phyloP scores from a whole-genome alignment of 2,113 vertebrate species.

The Phyllopteryx taeniolatus region DNA sequence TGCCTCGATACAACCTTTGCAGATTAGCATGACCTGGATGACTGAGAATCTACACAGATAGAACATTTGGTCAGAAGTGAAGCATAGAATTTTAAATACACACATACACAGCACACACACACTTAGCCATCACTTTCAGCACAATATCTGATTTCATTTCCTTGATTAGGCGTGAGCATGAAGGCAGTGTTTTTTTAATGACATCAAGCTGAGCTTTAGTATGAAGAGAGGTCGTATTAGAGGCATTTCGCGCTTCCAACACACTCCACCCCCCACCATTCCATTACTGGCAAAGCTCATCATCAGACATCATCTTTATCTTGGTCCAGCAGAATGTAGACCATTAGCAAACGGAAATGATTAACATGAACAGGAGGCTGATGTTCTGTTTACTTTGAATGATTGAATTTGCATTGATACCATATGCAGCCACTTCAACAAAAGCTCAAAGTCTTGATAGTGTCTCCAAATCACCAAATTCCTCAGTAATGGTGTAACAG shows the following conservation, averaged over 20 bases:
- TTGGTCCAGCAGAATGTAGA: conserved; percentile 41
- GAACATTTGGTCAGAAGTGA: conserved; percentile 2
- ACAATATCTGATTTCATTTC: conserved; percentile 47
- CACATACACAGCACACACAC: conserved; percentile 5
- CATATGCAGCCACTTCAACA: conserved; percentile 16
- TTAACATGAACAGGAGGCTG: conserved; percentile 38
- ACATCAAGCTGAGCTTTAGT: conserved; percentile 46
- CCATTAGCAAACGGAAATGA: conserved; percentile 63
- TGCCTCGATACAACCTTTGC: background rate
- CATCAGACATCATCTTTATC: conserved; percentile 42
- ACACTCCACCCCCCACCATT: conserved; percentile 60
- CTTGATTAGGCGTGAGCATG: conserved; percentile 48
- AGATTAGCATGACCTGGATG: background rate
- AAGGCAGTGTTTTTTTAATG: conserved; percentile 52
- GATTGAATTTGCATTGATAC: conserved; percentile 3
- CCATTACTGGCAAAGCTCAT: conserved; percentile 48
- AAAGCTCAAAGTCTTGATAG: conserved; percentile 43
- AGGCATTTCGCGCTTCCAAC: conserved; percentile 61
- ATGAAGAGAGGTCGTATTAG: conserved; percentile 41
- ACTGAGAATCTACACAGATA: background rate
- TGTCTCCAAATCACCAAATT: conserved; percentile 50
- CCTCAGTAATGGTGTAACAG: conserved; percentile 4
- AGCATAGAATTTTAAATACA: conserved; percentile 23
- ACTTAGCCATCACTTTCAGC: conserved; percentile 11
- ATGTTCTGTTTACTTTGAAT: conserved; percentile 4